Percentiles rank a stretch among this genome's conserved stretches.
phyloP scores from a whole-genome alignment of 2,888 invertebrate genomes.

The Diloba caeruleocephala region DNA sequence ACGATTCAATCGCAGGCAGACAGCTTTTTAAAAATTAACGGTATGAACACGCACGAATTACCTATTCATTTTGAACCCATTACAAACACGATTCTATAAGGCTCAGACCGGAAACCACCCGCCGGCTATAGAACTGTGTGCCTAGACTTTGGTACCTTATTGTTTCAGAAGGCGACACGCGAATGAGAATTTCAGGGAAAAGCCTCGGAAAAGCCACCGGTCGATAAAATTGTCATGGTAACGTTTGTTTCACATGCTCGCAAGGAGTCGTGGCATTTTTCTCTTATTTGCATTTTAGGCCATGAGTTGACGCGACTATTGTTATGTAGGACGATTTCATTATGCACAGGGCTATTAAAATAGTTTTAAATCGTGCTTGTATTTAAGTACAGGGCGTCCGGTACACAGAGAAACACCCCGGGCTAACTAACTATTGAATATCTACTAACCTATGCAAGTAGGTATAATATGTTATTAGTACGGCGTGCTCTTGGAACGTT shows the following conservation, averaged over 20 bases:
- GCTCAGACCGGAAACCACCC: slow-evolving; percentile 39
- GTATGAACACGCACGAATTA: slow-evolving; percentile 53
- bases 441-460: no score
- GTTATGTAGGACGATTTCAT: slow-evolving; percentile 60
- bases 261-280: slow-evolving; percentile 75
- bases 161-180: slow-evolving; percentile 85
- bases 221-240: slow-evolving; percentile 85
- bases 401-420: background rate
- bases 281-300: slow-evolving; percentile 85
- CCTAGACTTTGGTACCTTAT: slow-evolving; percentile 76
- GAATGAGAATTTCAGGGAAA: slow-evolving; percentile 82
- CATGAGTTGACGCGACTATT: slow-evolving; percentile 75
- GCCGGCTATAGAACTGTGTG: slow-evolving; percentile 37
- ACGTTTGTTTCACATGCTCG: slow-evolving; percentile 85
- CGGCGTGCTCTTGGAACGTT: slow-evolving; percentile 37
- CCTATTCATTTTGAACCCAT: slow-evolving; percentile 51
- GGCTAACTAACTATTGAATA: background rate
- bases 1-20: slow-evolving; percentile 63
- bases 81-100: slow-evolving; percentile 52
- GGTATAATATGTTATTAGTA: background rate
- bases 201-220: slow-evolving; percentile 86
- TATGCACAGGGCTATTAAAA: slow-evolving; percentile 30
- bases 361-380: slow-evolving; percentile 23
- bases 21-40: slow-evolving; percentile 63
- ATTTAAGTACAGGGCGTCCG: slow-evolving; percentile 1